These are phyloP conservation scores for Bruchidius siliquastri DNA, from an alignment of 2,888 invertebrate species.

Conservation along the genomic window DNA sequence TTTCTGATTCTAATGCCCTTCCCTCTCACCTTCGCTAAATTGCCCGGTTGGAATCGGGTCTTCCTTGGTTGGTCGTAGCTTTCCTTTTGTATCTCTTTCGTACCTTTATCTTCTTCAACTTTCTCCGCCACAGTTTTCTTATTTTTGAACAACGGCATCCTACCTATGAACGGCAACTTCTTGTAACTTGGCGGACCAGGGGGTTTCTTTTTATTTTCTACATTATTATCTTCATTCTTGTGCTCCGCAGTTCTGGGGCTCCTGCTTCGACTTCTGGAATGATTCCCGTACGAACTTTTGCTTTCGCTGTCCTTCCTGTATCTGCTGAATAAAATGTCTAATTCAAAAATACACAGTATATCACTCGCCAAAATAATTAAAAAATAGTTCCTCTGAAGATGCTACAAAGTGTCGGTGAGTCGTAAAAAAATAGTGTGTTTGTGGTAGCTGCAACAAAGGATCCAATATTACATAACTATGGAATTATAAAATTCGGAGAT, in stretches of 20 bases:
- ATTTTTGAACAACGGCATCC: slow-evolving; percentile 75
- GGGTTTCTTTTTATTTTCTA: slow-evolving; percentile 32
- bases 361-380: too few relatives aligned
- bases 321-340: slow-evolving; percentile 1
- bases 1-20: too few relatives aligned
- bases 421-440: too few relatives aligned
- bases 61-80: slow-evolving; percentile 43
- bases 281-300: slow-evolving; percentile 11
- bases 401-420: too few relatives aligned
- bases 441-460: too few relatives aligned
- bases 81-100: slow-evolving; percentile 51
- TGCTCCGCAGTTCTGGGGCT: slow-evolving; percentile 7
- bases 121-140: slow-evolving; percentile 47
- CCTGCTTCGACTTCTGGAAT: slow-evolving; percentile 19
- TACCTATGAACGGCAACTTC: slow-evolving; percentile 79
- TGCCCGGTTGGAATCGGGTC: slow-evolving; percentile 45
- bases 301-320: slow-evolving; percentile 13
- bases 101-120: slow-evolving; percentile 43
- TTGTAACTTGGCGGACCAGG: slow-evolving; percentile 53
- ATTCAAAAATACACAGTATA: background rate
- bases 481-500: too few relatives aligned
- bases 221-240: slow-evolving; percentile 5
- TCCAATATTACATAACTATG: too few relatives aligned
- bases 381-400: too few relatives aligned
- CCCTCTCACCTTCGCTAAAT: slow-evolving; percentile 28